Evolutionary conservation across 1,140 invertebrate species (phyloP), one percentile per base, ranked within the genome.

Genomic region (Macrocentrus cingulum): DNA sequence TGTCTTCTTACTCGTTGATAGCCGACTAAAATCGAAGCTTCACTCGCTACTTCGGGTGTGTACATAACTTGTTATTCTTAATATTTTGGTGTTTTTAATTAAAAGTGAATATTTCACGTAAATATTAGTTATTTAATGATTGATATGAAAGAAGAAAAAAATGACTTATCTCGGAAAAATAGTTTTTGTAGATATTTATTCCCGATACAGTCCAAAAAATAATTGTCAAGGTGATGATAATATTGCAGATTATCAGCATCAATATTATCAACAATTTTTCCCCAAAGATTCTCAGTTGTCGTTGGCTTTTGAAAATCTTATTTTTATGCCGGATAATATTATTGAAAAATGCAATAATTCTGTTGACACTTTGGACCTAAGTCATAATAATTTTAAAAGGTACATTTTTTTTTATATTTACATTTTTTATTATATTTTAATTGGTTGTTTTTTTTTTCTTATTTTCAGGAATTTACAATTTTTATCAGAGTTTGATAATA

Each of bases 351-450:
- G 70, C 58, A 61, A 60, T 49, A 63, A 51, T 37, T 67, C 63
- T 11, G 46, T 80, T 11, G 76, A 75, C 66, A 87, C 85, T 49
- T 70, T 90, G 57, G 88, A 90, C 72, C 82, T 90, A 25, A 88
- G 87, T 70, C 81, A 89, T 60, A 89, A 91, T 71, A 84, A 86
- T 73, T 85, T 89, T 56, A 70, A 66, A 60, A 84, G 83, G 87
- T 88, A 77, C 80, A 80, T n/a, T n/a, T n/a, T n/a, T n/a, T n/a
- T n/a, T n/a, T n/a, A 29, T 5, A 29, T 5, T 5, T 29, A 29
- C 9, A 29, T 29, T 29, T 29, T 29, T 69, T 29, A 36, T 59
- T 2, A 48, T 48, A 18, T 23, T 60, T 46, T 61, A 32, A 13
- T 53, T 45, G 32, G 49, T 55, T 37, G 13, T 41, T 36, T 23